Evolutionary conservation across 1,140 invertebrate species (phyloP).

Genomic region (Artemia franciscana): DNA sequence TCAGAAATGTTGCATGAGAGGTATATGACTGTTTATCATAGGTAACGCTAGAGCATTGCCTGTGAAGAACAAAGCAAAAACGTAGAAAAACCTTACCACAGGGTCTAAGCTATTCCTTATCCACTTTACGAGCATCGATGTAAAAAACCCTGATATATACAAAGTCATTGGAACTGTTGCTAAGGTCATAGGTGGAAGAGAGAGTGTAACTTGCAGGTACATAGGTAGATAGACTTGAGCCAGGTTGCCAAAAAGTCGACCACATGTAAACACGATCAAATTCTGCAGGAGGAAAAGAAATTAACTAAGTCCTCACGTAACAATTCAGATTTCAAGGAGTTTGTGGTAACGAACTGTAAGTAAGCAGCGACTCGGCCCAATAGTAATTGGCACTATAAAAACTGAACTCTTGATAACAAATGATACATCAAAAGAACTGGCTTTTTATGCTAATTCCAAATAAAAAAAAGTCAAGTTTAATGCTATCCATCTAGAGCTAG

Average conservation of each 20-base stretch:
- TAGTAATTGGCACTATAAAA: not conserved
- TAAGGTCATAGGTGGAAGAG: not conserved
- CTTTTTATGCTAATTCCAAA: slow-evolving; percentile 39
- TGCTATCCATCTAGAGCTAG: no score
- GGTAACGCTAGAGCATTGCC: no score
- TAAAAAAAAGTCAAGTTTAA: not conserved
- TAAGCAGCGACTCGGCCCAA: slow-evolving; percentile 24
- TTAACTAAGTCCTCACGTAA: not conserved
- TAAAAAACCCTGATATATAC: not conserved
- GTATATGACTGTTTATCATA: no score
- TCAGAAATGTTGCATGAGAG: no score
- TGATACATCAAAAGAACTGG: slow-evolving; percentile 54
- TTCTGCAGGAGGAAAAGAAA: slow-evolving; percentile 8
- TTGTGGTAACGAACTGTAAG: slow-evolving; percentile 13
- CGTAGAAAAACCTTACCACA: no score
- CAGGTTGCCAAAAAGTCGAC: slow-evolving; percentile 55
- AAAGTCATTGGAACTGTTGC: not conserved
- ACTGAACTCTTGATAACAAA: slow-evolving; percentile 18
- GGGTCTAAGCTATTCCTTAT: no score
- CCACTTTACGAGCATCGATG: not conserved
- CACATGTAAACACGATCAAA: slow-evolving; percentile 46
- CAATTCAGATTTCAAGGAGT: not conserved
- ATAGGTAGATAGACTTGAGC: slow-evolving; percentile 64
- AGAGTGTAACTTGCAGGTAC: slow-evolving; percentile 49
- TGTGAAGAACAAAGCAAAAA: no score